Percentiles rank a stretch among this genome's conserved stretches.
Evolutionary conservation across 2,888 invertebrate genomes (phyloP).

Genomic region (Limnephilus rhombicus): DNA sequence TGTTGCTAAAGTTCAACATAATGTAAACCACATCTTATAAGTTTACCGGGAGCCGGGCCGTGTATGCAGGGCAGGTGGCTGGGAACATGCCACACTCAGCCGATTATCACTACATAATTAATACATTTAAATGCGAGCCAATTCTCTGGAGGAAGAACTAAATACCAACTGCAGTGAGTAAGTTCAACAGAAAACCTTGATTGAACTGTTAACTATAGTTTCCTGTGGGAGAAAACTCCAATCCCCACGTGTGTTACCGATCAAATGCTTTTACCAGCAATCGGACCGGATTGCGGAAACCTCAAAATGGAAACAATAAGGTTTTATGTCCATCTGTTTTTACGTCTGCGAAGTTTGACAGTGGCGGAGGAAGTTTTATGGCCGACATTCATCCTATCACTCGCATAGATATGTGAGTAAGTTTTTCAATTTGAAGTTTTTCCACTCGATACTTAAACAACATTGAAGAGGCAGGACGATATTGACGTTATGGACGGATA

Average conservation of each 20-base stretch:
- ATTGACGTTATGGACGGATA: not conserved
- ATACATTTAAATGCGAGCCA: conserved; percentile 8
- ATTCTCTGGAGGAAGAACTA: not conserved
- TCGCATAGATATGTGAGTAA: conserved; percentile 6
- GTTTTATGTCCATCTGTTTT: conserved; percentile 32
- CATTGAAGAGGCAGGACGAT: conserved; percentile 14
- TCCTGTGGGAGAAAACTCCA: not conserved
- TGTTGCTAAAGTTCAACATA: not conserved
- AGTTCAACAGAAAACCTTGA: conserved; percentile 29
- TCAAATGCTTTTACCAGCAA: conserved; percentile 24
- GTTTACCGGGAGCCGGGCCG: not conserved
- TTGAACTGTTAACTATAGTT: conserved; percentile 18
- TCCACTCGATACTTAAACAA: not conserved
- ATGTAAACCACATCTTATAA: not conserved
- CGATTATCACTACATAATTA: conserved; percentile 7
- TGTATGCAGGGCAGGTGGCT: conserved; percentile 2
- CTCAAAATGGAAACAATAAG: conserved; percentile 2
- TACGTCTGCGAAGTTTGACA: conserved; percentile 17
- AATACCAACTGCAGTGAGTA: not conserved
- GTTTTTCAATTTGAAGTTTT: conserved; percentile 42
- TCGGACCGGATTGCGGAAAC: not conserved
- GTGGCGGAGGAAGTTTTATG: conserved; percentile 2
- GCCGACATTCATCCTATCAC: conserved; percentile 19
- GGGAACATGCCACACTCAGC: not conserved
- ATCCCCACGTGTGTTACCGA: conserved; percentile 14